Evolutionary conservation across 2,888 invertebrate genomes (phyloP), one percentile per base, ranked within the genome.

Genomic region (Tachina lurida): DNA sequence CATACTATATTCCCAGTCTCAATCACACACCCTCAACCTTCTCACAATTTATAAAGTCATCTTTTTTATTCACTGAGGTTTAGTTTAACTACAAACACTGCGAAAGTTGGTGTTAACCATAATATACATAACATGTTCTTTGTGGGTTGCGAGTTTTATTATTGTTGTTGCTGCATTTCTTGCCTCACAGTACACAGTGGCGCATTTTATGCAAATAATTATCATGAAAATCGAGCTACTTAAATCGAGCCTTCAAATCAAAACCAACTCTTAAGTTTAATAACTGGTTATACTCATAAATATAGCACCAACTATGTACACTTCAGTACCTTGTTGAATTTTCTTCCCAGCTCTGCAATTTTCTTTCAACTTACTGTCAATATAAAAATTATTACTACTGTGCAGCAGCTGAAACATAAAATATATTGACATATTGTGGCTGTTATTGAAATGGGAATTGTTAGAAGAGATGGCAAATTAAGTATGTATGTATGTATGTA

Each of bases 371-470:
- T 31, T 31, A 31, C 1, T 56, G 10, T 56, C 49, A 17, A 52
- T 1, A 2, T 56, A 22, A 22, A 56, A 56, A 7, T 12, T 7
- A 22, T 56, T 22, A 2, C 22, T 13, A 31, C 22, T 58, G 58
- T 58, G 13, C 15, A 15, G 15, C 56, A 58, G 31, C 31, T 7
- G 7, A 31, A 10, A 56, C 1, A 39, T 56, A 22, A 41, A 31
- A 17, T 17, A 49, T 65, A 76, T 76, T 65, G 56, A 19, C 56
- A 67, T 67, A 39, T 67, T 45, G 22, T 63, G n/a, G 62, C 5
- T 19, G 1, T 75, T 54, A n/a, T 63, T 52, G 52, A 19, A 52
- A 39, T 62, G 62, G 73, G 41, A 60, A 52, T 52, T 41, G 41
- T 49, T 19, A 22, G 0, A 12, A 41, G 52, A 31, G 41, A 22